Base-by-base conservation (phyloP, 2,797 vertebrate genomes). In the Gouania willdenowi region DNA sequence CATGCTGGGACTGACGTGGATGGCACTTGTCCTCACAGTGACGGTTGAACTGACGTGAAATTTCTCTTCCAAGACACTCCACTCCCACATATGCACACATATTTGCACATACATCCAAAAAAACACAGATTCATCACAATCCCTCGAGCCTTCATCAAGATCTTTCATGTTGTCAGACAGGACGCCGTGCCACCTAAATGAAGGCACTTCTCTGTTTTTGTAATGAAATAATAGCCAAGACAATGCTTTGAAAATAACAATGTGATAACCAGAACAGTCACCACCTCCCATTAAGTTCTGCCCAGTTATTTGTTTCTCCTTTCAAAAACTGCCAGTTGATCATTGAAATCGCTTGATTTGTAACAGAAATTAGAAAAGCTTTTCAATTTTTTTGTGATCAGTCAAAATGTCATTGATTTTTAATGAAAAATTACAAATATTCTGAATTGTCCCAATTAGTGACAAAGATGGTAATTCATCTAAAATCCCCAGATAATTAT, bases 1-100 rank as follows among this genome's bases (percentile, higher is more conserved):
- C 41, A 46, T 64, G 27, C 66, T 88, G 47, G 73, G 90, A 79
- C 75, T 94, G 22, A 63, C 82, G 54, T 84, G 91, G 91, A 87
- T 85, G 52, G 71, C 83, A 8, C 82, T 98, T 19, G 65, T 92
- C 84, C 85, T 97, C 73, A 95, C 94, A 97, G 92, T 94, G 83
- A 90, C 90, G 54, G 85, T 89, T 84, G 93, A 93, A 72, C 87
- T 98, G 84, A 98, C 94, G 94, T 98, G 93, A 98, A 71, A 64
- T 28, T 44, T 32, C 49, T 68, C 51, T 47, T 38, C 36, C 36
- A 24, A 64, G 64, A 68, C 70, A 44, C 37, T 36, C 33, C 39
- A 9, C 39, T 19, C 26, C 30, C 31, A 35, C 24, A 39, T 37
- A 33, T 8, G 55, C 26, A 65, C 30, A 59, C 36, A 41, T 40